Conservation (phyloP, 2,888 invertebrate genomes). For the Operophtera brumata region DNA sequence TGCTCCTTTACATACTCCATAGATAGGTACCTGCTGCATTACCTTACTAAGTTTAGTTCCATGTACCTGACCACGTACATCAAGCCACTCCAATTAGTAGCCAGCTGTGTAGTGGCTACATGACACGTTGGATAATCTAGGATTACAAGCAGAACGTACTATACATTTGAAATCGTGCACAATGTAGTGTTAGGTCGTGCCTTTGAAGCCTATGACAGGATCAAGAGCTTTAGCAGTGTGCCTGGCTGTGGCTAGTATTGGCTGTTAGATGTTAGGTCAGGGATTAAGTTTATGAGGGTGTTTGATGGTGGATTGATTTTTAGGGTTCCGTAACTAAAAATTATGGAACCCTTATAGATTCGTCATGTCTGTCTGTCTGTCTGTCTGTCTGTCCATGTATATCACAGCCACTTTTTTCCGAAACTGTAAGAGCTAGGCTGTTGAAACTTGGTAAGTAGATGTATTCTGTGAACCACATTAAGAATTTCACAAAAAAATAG, state of each 20-base stretch:
- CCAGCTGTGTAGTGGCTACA: slow-evolving; percentile 59
- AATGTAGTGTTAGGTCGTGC: slow-evolving; percentile 66
- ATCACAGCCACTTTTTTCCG: no score
- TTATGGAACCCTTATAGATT: no score
- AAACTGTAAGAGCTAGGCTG: no score
- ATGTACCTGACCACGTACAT: slow-evolving; percentile 45
- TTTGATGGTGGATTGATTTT: background rate
- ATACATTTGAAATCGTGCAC: slow-evolving; percentile 63
- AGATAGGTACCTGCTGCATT: no score
- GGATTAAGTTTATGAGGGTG: slow-evolving; percentile 8
- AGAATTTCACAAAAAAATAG: no score
- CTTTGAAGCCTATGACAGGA: slow-evolving; percentile 74
- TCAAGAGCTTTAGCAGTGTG: slow-evolving; percentile 49
- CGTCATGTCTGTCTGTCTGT: no score
- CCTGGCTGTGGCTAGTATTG: slow-evolving; percentile 1
- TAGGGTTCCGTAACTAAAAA: no score
- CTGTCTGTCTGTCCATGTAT: no score
- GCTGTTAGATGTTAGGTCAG: slow-evolving; percentile 9
- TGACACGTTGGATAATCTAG: slow-evolving; percentile 66
- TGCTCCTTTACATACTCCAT: no score
- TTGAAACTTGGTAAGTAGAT: no score
- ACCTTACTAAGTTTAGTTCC: slow-evolving; percentile 42
- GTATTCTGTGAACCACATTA: no score
- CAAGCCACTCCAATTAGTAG: slow-evolving; percentile 65
- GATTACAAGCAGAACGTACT: slow-evolving; percentile 65